A percentile compares a stretch with the other conserved stretches of the same genome.
These are phyloP conservation scores for Cisticola juncidis DNA, from an alignment of 2,113 vertebrate genomes.

Conservation along the genomic window DNA sequence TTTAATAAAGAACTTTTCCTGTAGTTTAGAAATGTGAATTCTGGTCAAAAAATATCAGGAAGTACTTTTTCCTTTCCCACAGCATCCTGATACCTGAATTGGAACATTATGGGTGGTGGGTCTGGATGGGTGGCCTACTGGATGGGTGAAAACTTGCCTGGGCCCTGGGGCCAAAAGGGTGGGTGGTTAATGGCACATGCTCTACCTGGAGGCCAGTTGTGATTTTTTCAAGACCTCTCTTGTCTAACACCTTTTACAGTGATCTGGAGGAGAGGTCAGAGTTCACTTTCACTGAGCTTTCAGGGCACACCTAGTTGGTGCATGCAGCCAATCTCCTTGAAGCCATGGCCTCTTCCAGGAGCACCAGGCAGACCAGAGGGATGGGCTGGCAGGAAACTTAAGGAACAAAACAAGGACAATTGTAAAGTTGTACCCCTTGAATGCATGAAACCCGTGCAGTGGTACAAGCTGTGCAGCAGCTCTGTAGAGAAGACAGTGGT, in stretches of 20 bases:
- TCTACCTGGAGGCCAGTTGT: background rate
- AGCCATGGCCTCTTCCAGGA: background rate
- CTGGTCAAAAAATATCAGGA: background rate
- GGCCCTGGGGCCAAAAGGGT: background rate
- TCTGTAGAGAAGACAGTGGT: background rate
- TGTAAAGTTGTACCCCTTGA: background rate
- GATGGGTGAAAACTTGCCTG: background rate
- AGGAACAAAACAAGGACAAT: background rate
- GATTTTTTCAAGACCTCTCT: background rate
- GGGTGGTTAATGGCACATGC: background rate
- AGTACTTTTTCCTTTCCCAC: background rate
- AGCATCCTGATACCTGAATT: background rate
- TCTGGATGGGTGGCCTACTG: background rate
- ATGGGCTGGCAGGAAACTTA: background rate
- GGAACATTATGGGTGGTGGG: background rate
- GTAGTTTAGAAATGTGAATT: background rate
- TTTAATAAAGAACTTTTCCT: background rate
- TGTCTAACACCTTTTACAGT: background rate
- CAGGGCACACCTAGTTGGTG: background rate
- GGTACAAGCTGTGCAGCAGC: background rate
- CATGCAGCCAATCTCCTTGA: background rate
- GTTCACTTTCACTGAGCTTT: background rate
- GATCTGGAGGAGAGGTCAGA: background rate
- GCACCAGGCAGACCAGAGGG: background rate
- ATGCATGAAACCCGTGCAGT: background rate